Base-by-base conservation (phyloP, 2,113 vertebrate species). In the Puntigrus tetrazona region DNA sequence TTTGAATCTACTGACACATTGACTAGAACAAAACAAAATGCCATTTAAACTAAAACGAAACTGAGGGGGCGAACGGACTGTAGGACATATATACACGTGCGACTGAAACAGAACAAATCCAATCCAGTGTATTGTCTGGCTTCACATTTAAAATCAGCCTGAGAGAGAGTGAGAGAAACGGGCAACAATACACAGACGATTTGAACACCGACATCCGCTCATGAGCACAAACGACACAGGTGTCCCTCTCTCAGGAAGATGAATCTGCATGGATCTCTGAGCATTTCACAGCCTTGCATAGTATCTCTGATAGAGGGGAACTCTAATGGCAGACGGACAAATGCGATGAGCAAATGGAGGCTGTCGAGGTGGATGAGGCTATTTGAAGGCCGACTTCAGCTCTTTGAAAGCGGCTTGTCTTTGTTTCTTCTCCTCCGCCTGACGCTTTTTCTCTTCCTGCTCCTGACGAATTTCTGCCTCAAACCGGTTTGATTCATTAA, bases 381-480 rank as follows among this genome's bases (percentile, higher is more conserved):
- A 97, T 73, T 95, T 96, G 90, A 99, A 99, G 18, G 95, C 91
- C 2, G 97, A 96, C 91, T 97, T 95, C 65, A 98, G 94, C 76
- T 98, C 95, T 88, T 95, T 97, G 91, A 99, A 99, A 0, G 97
- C 97, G 0, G 95, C 97, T 55, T 96, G 95, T 84, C 96, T 91
- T 91, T 96, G 95, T 88, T 96, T 97, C 94, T 94, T 94, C 87
- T 97, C 96, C 91, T 99, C 97, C 0, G 95, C 95, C 91, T 99
- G 95, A 87, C 95, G 95, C 92, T 96, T 98, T 92, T 97, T 96
- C 75, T 93, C 95, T 87, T 98, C 97, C 89, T 98, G 96, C 91
- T 99, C 98, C 0, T 97, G 95, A 52, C 95, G 97, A 92, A 99
- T 99, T 94, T 99, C 98, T 3, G 96, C 94, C 90, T 99, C 97